phyloP scores from a whole-genome alignment of 2,888 invertebrate species.

The Yponomeuta plumbellus region DNA sequence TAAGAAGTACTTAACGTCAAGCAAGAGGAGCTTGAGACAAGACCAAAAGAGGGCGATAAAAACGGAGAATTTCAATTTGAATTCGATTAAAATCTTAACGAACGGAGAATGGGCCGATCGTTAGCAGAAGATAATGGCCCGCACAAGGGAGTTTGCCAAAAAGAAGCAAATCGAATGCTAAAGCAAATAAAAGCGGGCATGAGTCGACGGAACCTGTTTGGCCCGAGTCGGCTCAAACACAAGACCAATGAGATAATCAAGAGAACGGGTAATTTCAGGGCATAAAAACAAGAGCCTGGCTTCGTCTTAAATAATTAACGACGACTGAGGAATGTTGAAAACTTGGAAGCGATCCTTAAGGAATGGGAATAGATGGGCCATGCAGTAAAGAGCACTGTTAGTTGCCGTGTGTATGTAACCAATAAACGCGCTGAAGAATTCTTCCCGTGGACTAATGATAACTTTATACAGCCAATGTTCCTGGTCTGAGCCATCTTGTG shows the following conservation, averaged over 20 bases:
- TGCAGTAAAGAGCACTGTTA: too few species aligned
- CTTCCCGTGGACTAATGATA: too few species aligned
- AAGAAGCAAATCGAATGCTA: conserved; percentile 63
- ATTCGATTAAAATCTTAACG: conserved; percentile 65
- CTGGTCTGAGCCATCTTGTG: too few species aligned
- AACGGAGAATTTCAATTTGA: conserved; percentile 54
- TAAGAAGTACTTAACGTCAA: not conserved
- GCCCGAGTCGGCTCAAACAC: conserved; percentile 40
- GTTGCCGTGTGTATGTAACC: too few species aligned
- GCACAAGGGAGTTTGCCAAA: conserved; percentile 58
- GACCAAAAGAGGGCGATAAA: conserved; percentile 32
- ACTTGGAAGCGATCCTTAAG: not conserved
- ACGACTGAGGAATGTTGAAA: conserved; percentile 32
- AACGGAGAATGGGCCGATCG: conserved; percentile 57
- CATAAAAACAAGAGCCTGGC: conserved; percentile 51
- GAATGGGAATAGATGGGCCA: conserved; percentile 12
- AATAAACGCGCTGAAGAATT: too few species aligned
- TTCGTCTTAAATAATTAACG: conserved; percentile 59
- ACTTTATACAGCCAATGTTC: too few species aligned
- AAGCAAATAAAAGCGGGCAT: conserved; percentile 70
- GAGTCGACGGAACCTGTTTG: conserved; percentile 61
- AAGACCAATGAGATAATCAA: conserved; percentile 65
- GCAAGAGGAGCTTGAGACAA: not conserved
- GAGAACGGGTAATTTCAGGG: conserved; percentile 57
- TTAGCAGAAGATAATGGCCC: conserved; percentile 65